A percentile compares a stretch with the other conserved stretches of the same genome.
Conservation (phyloP, 2,888 invertebrate species). For the Volucella zonaria region DNA sequence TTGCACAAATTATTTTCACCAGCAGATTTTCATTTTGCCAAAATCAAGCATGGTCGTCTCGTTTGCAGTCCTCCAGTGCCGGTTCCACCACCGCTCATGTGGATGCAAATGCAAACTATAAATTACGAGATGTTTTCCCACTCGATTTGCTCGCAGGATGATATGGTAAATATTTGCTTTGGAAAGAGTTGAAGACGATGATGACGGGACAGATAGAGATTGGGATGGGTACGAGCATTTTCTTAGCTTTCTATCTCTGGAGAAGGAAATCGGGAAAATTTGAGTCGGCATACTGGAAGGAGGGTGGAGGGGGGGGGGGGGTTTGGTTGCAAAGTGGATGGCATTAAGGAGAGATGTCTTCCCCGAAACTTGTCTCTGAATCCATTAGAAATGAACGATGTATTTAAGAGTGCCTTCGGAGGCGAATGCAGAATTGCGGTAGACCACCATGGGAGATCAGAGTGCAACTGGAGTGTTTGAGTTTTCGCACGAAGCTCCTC, state of each 20-base stretch:
- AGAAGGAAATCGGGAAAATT: no score
- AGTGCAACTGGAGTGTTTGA: slow-evolving; percentile 69
- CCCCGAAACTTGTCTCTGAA: slow-evolving; percentile 53
- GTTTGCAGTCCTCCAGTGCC: background rate
- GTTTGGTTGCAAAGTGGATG: slow-evolving; percentile 4
- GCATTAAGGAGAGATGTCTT: slow-evolving; percentile 51
- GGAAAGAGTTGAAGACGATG: slow-evolving; percentile 61
- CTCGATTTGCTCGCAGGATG: slow-evolving; percentile 67
- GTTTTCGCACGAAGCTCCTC: slow-evolving; percentile 69
- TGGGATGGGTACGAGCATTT: background rate
- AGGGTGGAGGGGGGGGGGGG: no score
- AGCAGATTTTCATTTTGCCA: slow-evolving; percentile 56
- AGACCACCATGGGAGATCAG: slow-evolving; percentile 63
- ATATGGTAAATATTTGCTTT: slow-evolving; percentile 69
- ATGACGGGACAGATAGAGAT: slow-evolving; percentile 32
- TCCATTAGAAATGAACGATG: slow-evolving; percentile 65
- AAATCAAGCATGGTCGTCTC: slow-evolving; percentile 17
- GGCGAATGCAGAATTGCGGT: slow-evolving; percentile 54
- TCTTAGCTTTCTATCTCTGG: slow-evolving; percentile 42
- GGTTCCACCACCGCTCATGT: slow-evolving; percentile 17
- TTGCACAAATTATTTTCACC: slow-evolving; percentile 59
- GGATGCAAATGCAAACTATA: slow-evolving; percentile 70
- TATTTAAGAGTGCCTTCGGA: slow-evolving; percentile 38
- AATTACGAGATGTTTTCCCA: slow-evolving; percentile 72
- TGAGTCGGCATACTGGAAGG: slow-evolving; percentile 19